Conservation (phyloP, 2,888 invertebrate genomes). For the Allygus modestus region DNA sequence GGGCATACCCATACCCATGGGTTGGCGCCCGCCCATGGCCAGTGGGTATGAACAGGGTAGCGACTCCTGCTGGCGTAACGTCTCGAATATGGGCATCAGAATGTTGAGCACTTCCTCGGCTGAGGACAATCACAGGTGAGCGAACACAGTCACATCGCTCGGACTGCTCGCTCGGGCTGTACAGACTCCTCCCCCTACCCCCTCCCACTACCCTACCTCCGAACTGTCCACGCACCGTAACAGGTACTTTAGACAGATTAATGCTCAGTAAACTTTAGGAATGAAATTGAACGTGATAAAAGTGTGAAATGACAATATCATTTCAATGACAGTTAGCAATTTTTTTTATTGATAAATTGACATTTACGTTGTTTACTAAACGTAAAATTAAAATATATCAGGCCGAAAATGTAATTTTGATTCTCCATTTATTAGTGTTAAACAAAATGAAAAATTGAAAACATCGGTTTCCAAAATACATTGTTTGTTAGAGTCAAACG, state of each 20-base stretch:
- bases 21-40: slow-evolving; percentile 76
- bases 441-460: too few species aligned
- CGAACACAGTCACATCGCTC: slow-evolving; percentile 28
- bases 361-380: too few species aligned
- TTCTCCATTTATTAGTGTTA: too few species aligned
- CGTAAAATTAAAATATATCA: too few species aligned
- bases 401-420: too few species aligned
- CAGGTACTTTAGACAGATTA: too few species aligned
- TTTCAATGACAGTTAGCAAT: too few species aligned
- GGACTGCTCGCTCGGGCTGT: background rate
- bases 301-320: too few species aligned
- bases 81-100: slow-evolving; percentile 97
- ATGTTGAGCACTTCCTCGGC: slow-evolving; percentile 97
- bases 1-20: slow-evolving; percentile 33
- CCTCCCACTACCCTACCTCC: background rate
- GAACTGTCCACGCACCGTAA: too few species aligned
- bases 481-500: background rate
- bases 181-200: slow-evolving; percentile 12
- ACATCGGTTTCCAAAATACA: background rate
- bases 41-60: slow-evolving; percentile 92
- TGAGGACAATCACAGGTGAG: slow-evolving; percentile 73
- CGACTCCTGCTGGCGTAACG: slow-evolving; percentile 93
- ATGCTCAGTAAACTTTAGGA: too few species aligned
- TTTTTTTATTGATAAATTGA: too few species aligned
- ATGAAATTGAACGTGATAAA: too few species aligned